Evolutionary conservation across 2,888 invertebrate species (phyloP), one percentile per base, ranked within the genome.

Genomic region (Euphydryas editha): DNA sequence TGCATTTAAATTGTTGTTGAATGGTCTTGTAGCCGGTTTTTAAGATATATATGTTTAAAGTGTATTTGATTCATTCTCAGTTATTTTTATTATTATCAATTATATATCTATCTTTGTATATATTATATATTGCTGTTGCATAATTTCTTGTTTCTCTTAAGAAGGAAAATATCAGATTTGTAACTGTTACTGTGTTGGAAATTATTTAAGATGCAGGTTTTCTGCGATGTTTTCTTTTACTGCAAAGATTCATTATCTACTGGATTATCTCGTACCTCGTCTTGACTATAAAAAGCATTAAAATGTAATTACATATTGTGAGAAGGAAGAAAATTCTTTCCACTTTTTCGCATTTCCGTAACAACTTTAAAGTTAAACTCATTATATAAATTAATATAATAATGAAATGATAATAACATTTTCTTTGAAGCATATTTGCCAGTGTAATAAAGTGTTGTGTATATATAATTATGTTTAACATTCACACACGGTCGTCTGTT

Each of bases 201-300:
- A 39, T 44, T 58, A 21, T 42, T 44, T 7, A 58, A 57, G 21
- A 58, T 58, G 42, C 39, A 44, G 21, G 42, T 58, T 44, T 15
- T 39, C 13, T 2, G 13, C 39, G 39, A 18, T 36, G 36, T 39
- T 57, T 39, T 58, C 57, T 42, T 21, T 58, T 58, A 42, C 24
- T 44, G n/a, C 15, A n/a, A 21, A 21, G 42, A 58, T 58, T 42
- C 57, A 39, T 58, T 44, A 58, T 44, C 57, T 42, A 58, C 21
- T 21, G 24, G 57, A 58, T 24, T 56, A 37, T 51, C 57, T 42
- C 21, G 55, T 58, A 44, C n/a, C 42, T 44, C 42, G 42, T 6
- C 42, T 44, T n/a, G 42, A 44, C 42, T 44, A 3, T 44, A 44
- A 44, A 44, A 44, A 44, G 42, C 42, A 44, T 44, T 44, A 44